These are phyloP conservation scores for Mantis religiosa DNA, from an alignment of 2,888 invertebrate genomes.

Conservation along the genomic window DNA sequence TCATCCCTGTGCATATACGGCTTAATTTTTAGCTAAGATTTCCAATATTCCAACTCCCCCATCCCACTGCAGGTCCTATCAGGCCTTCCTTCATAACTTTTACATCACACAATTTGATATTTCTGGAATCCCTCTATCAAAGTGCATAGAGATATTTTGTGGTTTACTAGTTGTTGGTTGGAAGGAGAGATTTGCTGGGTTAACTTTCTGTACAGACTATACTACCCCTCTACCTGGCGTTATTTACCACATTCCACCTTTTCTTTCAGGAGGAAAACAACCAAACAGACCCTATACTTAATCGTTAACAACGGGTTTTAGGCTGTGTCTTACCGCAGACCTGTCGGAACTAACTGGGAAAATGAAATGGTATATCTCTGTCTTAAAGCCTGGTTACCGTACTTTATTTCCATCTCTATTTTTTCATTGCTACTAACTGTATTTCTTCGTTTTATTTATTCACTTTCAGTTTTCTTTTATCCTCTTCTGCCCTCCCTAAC, in stretches of 20 bases:
- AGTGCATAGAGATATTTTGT: too few species aligned
- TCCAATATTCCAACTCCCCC: too few species aligned
- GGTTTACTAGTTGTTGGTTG: too few species aligned
- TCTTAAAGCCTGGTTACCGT: background rate
- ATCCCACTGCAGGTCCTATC: too few species aligned
- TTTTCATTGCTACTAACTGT: too few species aligned
- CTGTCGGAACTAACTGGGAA: background rate
- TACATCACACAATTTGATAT: too few species aligned
- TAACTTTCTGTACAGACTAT: background rate
- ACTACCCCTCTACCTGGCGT: background rate
- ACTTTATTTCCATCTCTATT: background rate
- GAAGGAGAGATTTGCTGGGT: too few species aligned
- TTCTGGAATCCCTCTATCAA: too few species aligned
- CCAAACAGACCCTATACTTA: background rate
- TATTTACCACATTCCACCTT: background rate
- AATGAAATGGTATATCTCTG: background rate
- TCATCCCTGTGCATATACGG: too few species aligned
- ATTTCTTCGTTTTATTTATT: background rate
- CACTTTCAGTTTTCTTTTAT: background rate
- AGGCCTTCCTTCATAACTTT: too few species aligned
- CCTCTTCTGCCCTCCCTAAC: background rate
- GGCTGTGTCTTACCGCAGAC: background rate
- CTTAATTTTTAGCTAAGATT: too few species aligned
- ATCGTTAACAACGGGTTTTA: background rate
- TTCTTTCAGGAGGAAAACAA: background rate